Evolutionary conservation across 1,140 invertebrate species (phyloP), one percentile per base, ranked within the genome.

Genomic region (Hirudo medicinalis): DNA sequence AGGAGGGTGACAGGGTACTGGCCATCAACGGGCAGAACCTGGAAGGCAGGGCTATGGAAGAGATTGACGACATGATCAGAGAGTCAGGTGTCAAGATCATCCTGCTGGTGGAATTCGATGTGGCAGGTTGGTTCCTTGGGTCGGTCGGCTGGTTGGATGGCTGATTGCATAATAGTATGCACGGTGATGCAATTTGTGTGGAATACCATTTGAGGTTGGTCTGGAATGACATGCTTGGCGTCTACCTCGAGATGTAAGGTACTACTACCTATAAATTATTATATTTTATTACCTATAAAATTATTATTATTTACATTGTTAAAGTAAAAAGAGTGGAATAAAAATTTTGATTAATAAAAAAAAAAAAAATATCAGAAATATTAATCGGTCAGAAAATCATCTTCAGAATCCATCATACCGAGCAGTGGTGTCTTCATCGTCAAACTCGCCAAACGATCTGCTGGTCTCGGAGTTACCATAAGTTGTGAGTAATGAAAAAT

Each of bases 361-460:
- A 63, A 19, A 63, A 22, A 63, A 32, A 25, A 32, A 60, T n/a
- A n/a, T n/a, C n/a, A n/a, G n/a, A n/a, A n/a, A n/a, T n/a, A n/a
- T 57, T 57, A 3, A n/a, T 57, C 20, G 25, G 25, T 25, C 5
- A 9, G 2, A 49, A 43, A 2, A 57, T 22, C 8, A 54, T n/a
- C 2, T 71, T 72, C 40, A 78, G 91, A 94, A 76, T 87, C 91
- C 0, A 91, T 95, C 25, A 89, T 94, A 69, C 91, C 92, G 2
- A 89, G 89, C 17, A 91, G 89, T 76, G 92, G 92, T 11, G 87
- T 91, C 0, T 95, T 94, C 78, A 89, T 89, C 72, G 91, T 96
- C 0, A 91, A 93, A 81, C 82, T 97, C 17, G 87, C 90, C 0
- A 90, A 91, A 78, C 87, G 87, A 40, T 25, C 87, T 85, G 73